Evolutionary conservation across 2,113 vertebrate species (phyloP).

Genomic region (Paramormyrops kingsleyae): DNA sequence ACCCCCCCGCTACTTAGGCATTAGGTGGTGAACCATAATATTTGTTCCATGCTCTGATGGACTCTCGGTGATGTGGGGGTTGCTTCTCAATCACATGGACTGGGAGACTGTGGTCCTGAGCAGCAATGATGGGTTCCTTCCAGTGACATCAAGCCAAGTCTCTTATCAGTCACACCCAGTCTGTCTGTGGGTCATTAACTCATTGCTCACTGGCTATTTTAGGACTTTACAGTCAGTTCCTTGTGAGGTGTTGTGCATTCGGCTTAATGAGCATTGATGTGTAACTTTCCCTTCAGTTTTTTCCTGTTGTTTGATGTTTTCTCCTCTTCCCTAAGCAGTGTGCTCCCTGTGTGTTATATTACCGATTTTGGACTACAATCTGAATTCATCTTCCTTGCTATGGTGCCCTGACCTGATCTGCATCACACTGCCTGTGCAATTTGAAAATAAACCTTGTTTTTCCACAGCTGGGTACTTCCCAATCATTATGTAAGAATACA

Average conservation of each 20-base stretch:
- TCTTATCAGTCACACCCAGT: not conserved
- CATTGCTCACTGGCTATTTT: not conserved
- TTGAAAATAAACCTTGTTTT: not conserved
- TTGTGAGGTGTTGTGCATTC: not conserved
- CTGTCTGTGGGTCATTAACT: not conserved
- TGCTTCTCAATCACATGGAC: not conserved
- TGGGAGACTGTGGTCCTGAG: not conserved
- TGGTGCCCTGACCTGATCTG: not conserved
- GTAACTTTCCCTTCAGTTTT: not conserved
- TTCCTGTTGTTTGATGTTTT: not conserved
- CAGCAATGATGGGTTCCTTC: not conserved
- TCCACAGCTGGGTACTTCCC: not conserved
- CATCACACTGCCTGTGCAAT: not conserved
- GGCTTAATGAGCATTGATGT: not conserved
- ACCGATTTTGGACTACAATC: not conserved
- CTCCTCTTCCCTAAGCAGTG: not conserved
- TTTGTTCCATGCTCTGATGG: not conserved
- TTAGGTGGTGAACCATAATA: not conserved
- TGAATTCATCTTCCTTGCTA: not conserved
- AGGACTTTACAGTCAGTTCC: not conserved
- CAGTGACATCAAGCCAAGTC: not conserved
- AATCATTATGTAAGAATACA: not conserved
- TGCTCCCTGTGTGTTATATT: not conserved
- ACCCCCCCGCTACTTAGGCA: not conserved
- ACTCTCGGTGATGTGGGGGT: not conserved